Base-by-base conservation (phyloP, 2,888 invertebrate species). In the Heliconius ethilla region DNA sequence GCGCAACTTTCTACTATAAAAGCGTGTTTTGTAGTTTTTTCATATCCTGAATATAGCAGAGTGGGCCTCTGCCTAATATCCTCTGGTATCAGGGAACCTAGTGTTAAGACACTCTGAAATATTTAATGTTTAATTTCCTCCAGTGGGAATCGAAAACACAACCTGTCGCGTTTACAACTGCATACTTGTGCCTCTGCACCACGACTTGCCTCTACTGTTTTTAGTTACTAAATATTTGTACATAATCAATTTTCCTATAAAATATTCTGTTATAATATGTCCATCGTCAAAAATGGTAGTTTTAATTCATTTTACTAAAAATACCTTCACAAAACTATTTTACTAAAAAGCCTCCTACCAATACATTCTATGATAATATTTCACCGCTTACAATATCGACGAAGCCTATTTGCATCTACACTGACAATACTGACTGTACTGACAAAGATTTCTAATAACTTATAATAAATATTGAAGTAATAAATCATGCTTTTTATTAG, bases 401-500 rank as follows among this genome's bases (percentile, higher is more conserved):
- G 27, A 29, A 65, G 74, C 74, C 33, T 45, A 65, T 74, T 74
- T 63, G 40, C 40, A 27, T 29, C 29, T 70, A 55, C 11, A 74
- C 63, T 74, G 65, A 74, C 62, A 74, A 74, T 63, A 40, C 55
- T 74, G 63, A 74, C 62, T 63, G 63, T 62, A 62, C 55, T 62
- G 62, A 37, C 62, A 62, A 45, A 45, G 45, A 63, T 65, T 63
- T 74, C 74, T 63, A 74, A 65, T 65, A 74, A 63, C 63, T 37
- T 63, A 65, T 27, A 74, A 74, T 63, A 63, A 65, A 74, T 74
- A 74, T 74, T 74, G 45, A 65, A 65, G 74, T 0, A 45, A 74
- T 74, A 74, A 74, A 74, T 74, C 74, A 74, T 74, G 59, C 33
- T 72, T 65, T 74, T 74, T 74, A 74, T 74, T 74, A 40, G 40